Percentiles rank a stretch among this genome's conserved stretches.
phyloP scores from a whole-genome alignment of 2,113 vertebrate genomes.

The Centropristis striata region DNA sequence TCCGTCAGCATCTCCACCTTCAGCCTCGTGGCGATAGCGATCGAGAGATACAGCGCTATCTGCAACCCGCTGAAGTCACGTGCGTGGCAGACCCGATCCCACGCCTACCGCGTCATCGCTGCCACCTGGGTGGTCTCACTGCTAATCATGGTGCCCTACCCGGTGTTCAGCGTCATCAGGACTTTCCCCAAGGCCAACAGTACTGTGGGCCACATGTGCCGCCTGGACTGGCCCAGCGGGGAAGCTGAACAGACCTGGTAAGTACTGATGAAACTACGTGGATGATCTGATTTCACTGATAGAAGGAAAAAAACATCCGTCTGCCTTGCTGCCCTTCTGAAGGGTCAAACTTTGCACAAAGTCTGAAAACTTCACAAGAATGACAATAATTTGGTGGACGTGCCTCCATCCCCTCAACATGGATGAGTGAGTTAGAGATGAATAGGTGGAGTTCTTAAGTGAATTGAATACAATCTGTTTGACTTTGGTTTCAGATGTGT shows the following conservation, averaged over 20 bases:
- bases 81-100: conserved; percentile 94
- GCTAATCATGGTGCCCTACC: conserved; percentile 94
- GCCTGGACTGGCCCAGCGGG: conserved; percentile 87
- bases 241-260: conserved; percentile 90
- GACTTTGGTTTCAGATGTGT: neutral
- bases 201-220: conserved; percentile 84
- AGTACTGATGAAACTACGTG: conserved; percentile 55
- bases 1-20: conserved; percentile 97
- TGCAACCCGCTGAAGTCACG: conserved; percentile 95
- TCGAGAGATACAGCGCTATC: conserved; percentile 96
- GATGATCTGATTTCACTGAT: neutral
- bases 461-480: conserved; percentile 9
- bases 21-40: conserved; percentile 96
- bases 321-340: neutral
- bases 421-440: neutral
- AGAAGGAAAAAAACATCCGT: neutral
- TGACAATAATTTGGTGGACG: conserved; percentile 1
- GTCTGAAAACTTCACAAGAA: neutral
- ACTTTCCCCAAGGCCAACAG: conserved; percentile 77
- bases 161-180: conserved; percentile 85
- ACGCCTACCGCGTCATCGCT: conserved; percentile 92
- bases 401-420: neutral
- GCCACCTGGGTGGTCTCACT: conserved; percentile 92
- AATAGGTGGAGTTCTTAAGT: neutral
- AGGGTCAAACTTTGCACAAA: neutral